Evolutionary conservation across 2,888 invertebrate genomes (phyloP).

Genomic region (Heteromyza rotundicornis): DNA sequence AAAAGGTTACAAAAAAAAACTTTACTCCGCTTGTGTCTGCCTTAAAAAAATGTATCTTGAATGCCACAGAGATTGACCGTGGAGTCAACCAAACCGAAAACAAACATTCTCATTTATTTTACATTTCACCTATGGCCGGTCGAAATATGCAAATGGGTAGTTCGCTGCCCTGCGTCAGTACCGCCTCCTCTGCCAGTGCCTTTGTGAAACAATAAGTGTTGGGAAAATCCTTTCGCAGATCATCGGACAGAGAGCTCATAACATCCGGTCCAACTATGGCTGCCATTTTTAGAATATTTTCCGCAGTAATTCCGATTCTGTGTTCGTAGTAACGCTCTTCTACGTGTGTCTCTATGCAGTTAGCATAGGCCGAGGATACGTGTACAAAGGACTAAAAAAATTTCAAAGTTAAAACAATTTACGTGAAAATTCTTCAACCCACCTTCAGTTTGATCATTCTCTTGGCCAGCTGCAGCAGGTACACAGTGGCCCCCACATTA

Average conservation of each 20-base stretch:
- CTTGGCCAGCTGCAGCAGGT: constrained; percentile 70
- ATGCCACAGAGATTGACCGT: too few relatives aligned
- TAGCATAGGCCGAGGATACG: constrained; percentile 69
- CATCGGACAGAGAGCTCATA: constrained; percentile 50
- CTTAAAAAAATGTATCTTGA: too few relatives aligned
- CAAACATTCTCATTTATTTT: too few relatives aligned
- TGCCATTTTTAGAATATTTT: constrained; percentile 51
- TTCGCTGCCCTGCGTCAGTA: constrained; percentile 71
- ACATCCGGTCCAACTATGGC: constrained; percentile 55
- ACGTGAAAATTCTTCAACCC: too few relatives aligned
- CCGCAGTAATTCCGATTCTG: constrained; percentile 47
- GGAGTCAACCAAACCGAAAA: too few relatives aligned
- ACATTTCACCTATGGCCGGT: constrained; percentile 81
- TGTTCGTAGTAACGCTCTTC: constrained; percentile 65
- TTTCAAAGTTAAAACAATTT: too few relatives aligned
- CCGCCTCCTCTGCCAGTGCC: constrained; percentile 81
- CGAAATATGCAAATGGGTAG: constrained; percentile 84
- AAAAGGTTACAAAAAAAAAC: too few relatives aligned
- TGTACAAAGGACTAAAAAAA: too few relatives aligned
- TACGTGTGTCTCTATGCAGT: constrained; percentile 64
- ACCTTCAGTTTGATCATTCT: constrained; percentile 66
- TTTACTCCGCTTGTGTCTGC: too few relatives aligned
- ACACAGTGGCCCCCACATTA: constrained; percentile 74
- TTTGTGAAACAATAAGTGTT: constrained; percentile 94
- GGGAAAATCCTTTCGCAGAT: constrained; percentile 64